A percentile compares a stretch with the other conserved stretches of the same genome.
Conservation (phyloP, 2,113 vertebrate genomes). For the Chionomys nivalis region DNA sequence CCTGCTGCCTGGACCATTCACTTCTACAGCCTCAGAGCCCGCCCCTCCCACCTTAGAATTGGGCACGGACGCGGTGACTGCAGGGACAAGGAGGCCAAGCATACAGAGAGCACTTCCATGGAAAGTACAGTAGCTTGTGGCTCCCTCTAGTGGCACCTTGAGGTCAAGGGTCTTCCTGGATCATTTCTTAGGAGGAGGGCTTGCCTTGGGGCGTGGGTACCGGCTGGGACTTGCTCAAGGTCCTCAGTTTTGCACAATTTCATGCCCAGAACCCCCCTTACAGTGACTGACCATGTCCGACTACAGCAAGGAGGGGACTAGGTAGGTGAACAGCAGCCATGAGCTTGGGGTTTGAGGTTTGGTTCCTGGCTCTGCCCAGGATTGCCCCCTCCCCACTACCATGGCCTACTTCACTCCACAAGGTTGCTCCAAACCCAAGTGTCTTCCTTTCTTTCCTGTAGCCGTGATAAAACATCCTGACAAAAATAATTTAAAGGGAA, state of each 20-base stretch:
- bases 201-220: not conserved
- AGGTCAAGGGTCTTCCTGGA: not conserved
- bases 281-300: accelerated
- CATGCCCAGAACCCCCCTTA: accelerated
- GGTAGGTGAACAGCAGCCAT: not conserved
- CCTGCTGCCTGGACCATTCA: not conserved
- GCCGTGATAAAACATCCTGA: not conserved
- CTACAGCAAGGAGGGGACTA: not conserved
- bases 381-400: too few relatives aligned
- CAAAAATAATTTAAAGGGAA: not conserved
- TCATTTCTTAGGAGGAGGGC: not conserved
- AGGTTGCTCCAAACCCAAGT: not conserved
- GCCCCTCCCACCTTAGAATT: not conserved
- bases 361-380: not conserved
- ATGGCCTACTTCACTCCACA: not conserved
- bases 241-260: not conserved
- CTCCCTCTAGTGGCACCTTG: too few relatives aligned
- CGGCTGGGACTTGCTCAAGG: not conserved
- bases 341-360: not conserved
- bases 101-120: not conserved
- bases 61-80: not conserved
- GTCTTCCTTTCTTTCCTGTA: not conserved
- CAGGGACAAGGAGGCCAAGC: not conserved
- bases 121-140: not conserved
- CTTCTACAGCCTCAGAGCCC: not conserved